phyloP scores from a whole-genome alignment of 2,113 vertebrate genomes.

The Centropus bengalensis region DNA sequence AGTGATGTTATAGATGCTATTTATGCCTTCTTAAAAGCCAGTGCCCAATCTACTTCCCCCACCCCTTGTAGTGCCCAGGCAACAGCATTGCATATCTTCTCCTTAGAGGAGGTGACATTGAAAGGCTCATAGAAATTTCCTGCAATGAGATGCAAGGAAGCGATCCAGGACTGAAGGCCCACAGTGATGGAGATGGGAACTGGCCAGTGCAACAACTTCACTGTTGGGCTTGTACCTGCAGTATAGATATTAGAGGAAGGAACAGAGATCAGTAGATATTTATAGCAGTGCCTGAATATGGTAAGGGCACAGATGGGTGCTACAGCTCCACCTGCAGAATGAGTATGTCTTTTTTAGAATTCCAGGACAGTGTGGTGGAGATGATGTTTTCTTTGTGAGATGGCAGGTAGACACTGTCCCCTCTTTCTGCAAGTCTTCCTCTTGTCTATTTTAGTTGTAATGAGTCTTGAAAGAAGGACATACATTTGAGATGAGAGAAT shows the following conservation, averaged over 20 bases:
- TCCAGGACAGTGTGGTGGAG: rapidly evolving
- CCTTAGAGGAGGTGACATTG: not conserved
- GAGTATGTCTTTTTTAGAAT: not conserved
- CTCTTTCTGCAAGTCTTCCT: not conserved
- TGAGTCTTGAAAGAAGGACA: not conserved
- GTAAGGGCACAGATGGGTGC: not conserved
- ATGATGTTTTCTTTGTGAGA: not conserved
- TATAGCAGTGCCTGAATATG: not conserved
- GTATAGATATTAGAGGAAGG: not conserved
- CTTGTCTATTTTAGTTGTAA: not conserved
- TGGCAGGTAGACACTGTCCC: rapidly evolving
- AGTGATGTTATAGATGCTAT: not conserved
- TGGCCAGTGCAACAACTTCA: not conserved
- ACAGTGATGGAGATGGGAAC: not conserved
- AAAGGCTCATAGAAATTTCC: not conserved
- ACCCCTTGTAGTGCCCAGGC: not conserved
- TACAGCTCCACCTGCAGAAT: no score
- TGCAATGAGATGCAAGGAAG: not conserved
- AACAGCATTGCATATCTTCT: not conserved
- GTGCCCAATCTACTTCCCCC: not conserved
- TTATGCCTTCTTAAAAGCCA: not conserved
- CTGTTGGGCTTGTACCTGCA: not conserved
- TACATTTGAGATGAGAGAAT: not conserved
- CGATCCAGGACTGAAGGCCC: not conserved
- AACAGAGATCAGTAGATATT: not conserved